Base-by-base conservation (phyloP, 2,113 vertebrate species). In the Podilymbus podiceps region DNA sequence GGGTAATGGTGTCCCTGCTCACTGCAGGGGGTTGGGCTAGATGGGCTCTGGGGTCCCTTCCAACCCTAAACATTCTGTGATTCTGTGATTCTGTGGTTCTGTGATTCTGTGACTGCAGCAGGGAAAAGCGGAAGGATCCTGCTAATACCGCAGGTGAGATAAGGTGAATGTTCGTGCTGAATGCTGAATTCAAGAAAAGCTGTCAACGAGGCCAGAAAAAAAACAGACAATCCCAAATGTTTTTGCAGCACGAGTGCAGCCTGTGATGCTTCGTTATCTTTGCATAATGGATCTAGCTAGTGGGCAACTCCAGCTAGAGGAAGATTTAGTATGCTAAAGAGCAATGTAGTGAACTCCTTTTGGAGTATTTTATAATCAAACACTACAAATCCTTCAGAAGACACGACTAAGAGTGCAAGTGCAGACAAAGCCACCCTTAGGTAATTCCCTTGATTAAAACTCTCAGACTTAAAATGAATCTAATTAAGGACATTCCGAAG, bases 371-470 rank as follows among this genome's bases (percentile, higher is more conserved):
- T 74, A 89, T 88, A 95, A 79, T 87, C 89, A 94, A 95, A 94
- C 76, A 64, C 44, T 86, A 87, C 50, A 89, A 91, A 81, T 62
- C 85, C 88, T 89, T 83, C 12, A 2, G 86, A 96, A 89, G 89
- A 56, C 72, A 72, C 35, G 55, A 88, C 71, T 93, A 80, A 93
- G 96, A 97, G 67, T 73, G 82, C 60, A 85, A 89, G 83, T 44
- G 59, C 49, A 96, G 92, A 91, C 31, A 91, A 90, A 73, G 56
- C 47, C 44, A 58, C 89, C 85, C 85, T 93, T 87, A 79, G 92
- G 91, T 96, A 97, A 96, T 94, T 96, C 72, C 62, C 88, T 56
- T 85, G 92, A 91, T 95, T 85, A 96, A 97, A 95, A 95, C 68
- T 91, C 79, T 91, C 74, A 76, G 58, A 62, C 62, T 85, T 88